Evolutionary conservation across 2,888 invertebrate species (phyloP).

Genomic region (Euplagia quadripunctaria): DNA sequence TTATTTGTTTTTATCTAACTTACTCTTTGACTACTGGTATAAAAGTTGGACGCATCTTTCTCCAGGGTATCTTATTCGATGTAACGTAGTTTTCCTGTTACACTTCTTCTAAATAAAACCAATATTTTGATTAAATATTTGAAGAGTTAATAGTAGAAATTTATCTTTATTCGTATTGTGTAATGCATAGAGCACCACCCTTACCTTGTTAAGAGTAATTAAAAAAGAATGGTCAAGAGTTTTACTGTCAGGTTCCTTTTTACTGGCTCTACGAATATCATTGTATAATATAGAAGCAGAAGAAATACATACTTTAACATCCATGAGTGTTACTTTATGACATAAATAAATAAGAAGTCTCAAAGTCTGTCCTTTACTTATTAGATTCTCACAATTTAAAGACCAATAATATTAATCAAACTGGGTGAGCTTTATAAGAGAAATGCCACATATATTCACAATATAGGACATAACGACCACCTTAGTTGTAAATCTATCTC

Average conservation of each 20-base stretch:
- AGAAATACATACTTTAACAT: background rate
- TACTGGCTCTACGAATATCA: background rate
- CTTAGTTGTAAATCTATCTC: conserved; percentile 39
- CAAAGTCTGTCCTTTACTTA: background rate
- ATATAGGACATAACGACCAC: conserved; percentile 31
- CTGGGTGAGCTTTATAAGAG: background rate
- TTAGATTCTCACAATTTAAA: background rate
- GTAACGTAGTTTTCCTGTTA: no score
- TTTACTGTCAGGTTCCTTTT: background rate
- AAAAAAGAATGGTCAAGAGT: background rate
- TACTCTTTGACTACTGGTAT: no score
- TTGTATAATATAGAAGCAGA: background rate
- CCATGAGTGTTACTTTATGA: background rate
- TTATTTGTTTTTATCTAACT: background rate
- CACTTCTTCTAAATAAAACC: no score
- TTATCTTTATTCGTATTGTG: background rate
- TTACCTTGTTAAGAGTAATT: no score
- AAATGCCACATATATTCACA: conserved; percentile 6
- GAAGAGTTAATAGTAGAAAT: background rate
- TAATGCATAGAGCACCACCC: no score
- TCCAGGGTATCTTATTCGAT: no score
- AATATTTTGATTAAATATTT: no score
- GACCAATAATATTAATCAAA: background rate
- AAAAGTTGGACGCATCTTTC: background rate
- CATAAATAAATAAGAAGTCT: background rate